Evolutionary conservation across 2,797 vertebrate species (phyloP).

Genomic region (Typhlichthys eigenmanni): DNA sequence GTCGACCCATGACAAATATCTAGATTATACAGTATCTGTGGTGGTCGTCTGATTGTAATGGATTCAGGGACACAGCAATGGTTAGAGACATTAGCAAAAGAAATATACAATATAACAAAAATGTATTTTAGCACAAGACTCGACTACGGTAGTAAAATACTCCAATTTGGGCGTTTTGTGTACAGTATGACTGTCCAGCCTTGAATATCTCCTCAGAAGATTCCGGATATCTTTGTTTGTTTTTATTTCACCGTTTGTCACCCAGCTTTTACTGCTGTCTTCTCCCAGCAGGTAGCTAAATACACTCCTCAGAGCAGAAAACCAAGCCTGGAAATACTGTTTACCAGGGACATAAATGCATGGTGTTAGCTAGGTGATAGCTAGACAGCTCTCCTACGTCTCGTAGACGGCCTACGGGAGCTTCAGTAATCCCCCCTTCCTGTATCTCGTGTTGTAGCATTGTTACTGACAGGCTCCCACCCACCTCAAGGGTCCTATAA

Average conservation of each 20-base stretch:
- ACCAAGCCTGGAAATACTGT: constrained; percentile 58
- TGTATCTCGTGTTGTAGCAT: constrained; percentile 59
- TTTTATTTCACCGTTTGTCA: constrained; percentile 34
- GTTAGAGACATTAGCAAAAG: constrained; percentile 14
- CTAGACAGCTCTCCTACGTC: constrained; percentile 67
- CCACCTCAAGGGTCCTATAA: constrained; percentile 41
- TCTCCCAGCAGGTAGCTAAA: constrained; percentile 56
- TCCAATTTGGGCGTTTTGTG: constrained; percentile 33
- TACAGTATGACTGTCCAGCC: constrained; percentile 11
- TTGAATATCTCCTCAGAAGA: constrained; percentile 25
- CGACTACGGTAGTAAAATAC: constrained; percentile 13
- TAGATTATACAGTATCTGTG: not conserved
- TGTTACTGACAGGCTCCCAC: constrained; percentile 75
- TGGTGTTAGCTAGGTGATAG: constrained; percentile 64
- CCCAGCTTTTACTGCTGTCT: constrained; percentile 43
- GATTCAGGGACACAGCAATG: not conserved
- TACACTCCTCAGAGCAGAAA: constrained; percentile 53
- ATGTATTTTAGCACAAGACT: constrained; percentile 29
- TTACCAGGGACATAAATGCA: constrained; percentile 72
- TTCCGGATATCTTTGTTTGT: constrained; percentile 31
- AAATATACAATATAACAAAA: constrained; percentile 32
- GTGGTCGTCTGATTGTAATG: not conserved
- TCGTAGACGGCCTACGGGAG: constrained; percentile 50
- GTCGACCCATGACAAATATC: constrained; percentile 22
- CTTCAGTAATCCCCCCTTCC: constrained; percentile 70